These are phyloP conservation scores for Myotis lucifugus DNA, from an alignment of 2,113 vertebrate species.

Conservation along the genomic window DNA sequence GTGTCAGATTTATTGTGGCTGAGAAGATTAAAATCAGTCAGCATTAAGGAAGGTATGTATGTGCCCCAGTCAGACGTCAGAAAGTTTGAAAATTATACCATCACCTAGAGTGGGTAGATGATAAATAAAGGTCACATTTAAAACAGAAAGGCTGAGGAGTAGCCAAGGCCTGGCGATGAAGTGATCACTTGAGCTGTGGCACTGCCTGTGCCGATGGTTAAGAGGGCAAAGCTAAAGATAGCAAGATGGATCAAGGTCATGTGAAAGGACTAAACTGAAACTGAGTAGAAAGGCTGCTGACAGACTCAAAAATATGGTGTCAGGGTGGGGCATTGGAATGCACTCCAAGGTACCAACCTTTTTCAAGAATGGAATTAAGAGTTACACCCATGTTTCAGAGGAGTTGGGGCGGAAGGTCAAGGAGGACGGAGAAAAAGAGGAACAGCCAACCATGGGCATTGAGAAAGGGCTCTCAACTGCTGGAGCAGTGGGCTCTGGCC, in stretches of 20 bases:
- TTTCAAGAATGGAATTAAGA: slow-evolving; percentile 3
- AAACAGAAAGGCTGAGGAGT: slow-evolving; percentile 67
- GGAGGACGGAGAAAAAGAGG: background rate
- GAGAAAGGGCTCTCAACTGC: background rate
- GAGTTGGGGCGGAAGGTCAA: background rate
- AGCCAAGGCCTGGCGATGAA: slow-evolving; percentile 28
- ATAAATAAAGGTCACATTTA: slow-evolving; percentile 74
- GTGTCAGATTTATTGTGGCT: slow-evolving; percentile 74
- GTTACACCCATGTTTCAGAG: background rate
- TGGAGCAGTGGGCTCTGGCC: background rate
- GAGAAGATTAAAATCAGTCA: slow-evolving; percentile 77
- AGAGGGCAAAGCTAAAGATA: slow-evolving; percentile 55
- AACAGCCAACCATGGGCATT: fast-evolving
- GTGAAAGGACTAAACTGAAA: slow-evolving; percentile 47
- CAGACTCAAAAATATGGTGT: slow-evolving; percentile 46
- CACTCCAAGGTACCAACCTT: background rate
- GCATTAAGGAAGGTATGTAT: slow-evolving; percentile 52
- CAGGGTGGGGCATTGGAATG: background rate
- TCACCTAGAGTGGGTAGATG: slow-evolving; percentile 41
- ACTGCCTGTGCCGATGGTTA: slow-evolving; percentile 32
- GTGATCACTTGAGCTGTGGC: background rate
- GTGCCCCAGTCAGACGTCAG: slow-evolving; percentile 68
- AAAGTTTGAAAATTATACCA: slow-evolving; percentile 73
- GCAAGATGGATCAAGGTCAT: slow-evolving; percentile 48
- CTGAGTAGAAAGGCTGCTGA: slow-evolving; percentile 31